phyloP scores from a whole-genome alignment of 53 echinoderm and acorn worm genomes.

The Paelopatides confundens region DNA sequence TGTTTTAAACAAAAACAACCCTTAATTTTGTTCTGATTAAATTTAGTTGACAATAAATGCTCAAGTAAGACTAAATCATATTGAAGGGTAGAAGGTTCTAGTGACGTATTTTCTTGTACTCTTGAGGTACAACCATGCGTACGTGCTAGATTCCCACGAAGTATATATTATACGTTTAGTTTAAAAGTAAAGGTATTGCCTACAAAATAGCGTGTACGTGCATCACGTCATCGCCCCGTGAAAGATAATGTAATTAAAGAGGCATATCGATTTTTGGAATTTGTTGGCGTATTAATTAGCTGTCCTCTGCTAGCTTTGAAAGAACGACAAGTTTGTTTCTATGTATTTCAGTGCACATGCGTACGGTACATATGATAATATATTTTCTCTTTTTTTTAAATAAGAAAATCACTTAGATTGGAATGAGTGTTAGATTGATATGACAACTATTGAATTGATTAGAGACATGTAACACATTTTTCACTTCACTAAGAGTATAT shows the following conservation, averaged over 20 bases:
- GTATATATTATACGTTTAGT: no score
- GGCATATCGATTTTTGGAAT: background rate
- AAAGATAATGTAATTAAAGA: background rate
- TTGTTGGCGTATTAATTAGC: background rate
- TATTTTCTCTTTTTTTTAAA: no score
- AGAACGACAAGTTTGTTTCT: no score
- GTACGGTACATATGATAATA: no score
- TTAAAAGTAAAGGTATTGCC: no score
- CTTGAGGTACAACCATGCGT: background rate
- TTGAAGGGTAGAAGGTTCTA: background rate
- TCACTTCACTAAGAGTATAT: no score
- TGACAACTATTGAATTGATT: no score
- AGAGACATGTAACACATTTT: no score
- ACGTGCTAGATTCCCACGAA: background rate
- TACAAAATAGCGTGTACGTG: no score
- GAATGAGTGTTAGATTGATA: no score
- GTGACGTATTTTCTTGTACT: background rate
- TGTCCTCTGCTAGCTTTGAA: background rate
- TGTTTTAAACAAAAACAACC: conserved; percentile 9
- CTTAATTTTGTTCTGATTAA: conserved; percentile 8
- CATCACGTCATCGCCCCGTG: background rate
- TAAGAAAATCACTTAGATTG: no score
- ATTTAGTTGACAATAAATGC: background rate
- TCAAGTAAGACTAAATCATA: conserved; percentile 2
- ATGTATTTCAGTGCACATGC: no score